phyloP scores from a whole-genome alignment of 2,113 vertebrate species.

The Salminus brasiliensis region DNA sequence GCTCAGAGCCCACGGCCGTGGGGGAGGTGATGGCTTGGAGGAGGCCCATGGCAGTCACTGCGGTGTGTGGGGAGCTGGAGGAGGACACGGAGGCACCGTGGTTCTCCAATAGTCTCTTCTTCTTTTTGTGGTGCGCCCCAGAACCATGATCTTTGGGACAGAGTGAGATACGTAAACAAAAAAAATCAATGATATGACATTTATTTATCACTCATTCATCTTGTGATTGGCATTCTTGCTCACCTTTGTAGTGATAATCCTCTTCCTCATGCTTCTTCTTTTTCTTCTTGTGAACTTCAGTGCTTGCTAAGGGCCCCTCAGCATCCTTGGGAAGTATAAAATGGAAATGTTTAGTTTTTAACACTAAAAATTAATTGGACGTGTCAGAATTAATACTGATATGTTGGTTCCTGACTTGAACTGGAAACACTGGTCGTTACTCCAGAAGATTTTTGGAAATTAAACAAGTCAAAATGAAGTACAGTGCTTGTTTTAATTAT shows the following conservation, averaged over 20 bases:
- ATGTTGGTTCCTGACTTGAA: no score
- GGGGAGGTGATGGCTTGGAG: slow-evolving; percentile 91
- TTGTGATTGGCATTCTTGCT: background rate
- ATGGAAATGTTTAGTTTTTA: background rate
- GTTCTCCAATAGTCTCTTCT: slow-evolving; percentile 37
- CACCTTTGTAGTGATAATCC: slow-evolving; percentile 84
- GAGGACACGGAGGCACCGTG: slow-evolving; percentile 22
- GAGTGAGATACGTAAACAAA: background rate
- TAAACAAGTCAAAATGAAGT: no score
- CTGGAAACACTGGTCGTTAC: no score
- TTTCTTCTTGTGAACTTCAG: slow-evolving; percentile 92
- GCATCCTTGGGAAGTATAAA: slow-evolving; percentile 77
- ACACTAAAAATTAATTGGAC: background rate
- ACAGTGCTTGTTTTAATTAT: no score
- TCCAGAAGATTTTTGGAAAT: no score
- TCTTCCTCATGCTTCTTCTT: slow-evolving; percentile 87
- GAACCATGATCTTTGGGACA: slow-evolving; percentile 11
- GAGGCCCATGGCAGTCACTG: slow-evolving; percentile 92
- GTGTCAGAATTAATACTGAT: no score
- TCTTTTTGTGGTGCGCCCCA: slow-evolving; percentile 46
- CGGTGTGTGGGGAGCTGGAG: slow-evolving; percentile 71
- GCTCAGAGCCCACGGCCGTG: slow-evolving; percentile 81
- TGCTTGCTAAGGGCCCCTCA: slow-evolving; percentile 80
- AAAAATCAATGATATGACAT: background rate
- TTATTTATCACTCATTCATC: background rate